phyloP scores from a whole-genome alignment of 2,113 vertebrate genomes.

The Hippocampus mohnikei region DNA sequence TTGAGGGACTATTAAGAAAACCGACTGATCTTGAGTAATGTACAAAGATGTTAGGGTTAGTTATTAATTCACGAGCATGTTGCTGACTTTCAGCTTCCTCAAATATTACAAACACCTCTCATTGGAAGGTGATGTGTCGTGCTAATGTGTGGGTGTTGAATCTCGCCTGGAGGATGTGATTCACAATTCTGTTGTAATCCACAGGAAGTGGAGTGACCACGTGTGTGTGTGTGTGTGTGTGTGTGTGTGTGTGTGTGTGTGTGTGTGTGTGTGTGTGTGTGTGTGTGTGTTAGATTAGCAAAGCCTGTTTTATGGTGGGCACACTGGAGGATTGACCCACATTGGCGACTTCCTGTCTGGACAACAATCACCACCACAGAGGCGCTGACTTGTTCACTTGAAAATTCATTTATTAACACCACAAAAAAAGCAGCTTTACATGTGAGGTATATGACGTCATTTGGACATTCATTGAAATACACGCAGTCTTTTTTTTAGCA shows the following conservation, averaged over 20 bases:
- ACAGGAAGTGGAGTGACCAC: conserved; percentile 32
- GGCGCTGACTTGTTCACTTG: not conserved
- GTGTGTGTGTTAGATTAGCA: conserved; percentile 1
- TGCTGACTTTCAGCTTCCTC: not conserved
- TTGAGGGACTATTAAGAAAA: no score
- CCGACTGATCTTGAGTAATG: no score
- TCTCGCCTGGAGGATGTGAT: conserved; percentile 43
- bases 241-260: no score
- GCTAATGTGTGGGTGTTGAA: conserved; percentile 22
- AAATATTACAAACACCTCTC: not conserved
- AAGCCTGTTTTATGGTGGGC: not conserved
- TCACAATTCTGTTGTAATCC: conserved; percentile 49
- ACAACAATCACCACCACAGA: not conserved
- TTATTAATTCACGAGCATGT: not conserved
- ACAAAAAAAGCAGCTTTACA: conserved; percentile 3
- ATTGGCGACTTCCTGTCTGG: conserved; percentile 15
- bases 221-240: not conserved
- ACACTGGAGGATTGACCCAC: conserved; percentile 26
- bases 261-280: no score
- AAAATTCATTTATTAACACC: not conserved
- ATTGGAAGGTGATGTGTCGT: no score
- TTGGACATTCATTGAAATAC: not conserved
- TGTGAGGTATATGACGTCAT: conserved; percentile 3
- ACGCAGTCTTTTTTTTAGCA: not conserved
- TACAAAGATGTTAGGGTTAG: no score